Conservation (phyloP, 2,113 vertebrate genomes). For the Cacatua alba region DNA sequence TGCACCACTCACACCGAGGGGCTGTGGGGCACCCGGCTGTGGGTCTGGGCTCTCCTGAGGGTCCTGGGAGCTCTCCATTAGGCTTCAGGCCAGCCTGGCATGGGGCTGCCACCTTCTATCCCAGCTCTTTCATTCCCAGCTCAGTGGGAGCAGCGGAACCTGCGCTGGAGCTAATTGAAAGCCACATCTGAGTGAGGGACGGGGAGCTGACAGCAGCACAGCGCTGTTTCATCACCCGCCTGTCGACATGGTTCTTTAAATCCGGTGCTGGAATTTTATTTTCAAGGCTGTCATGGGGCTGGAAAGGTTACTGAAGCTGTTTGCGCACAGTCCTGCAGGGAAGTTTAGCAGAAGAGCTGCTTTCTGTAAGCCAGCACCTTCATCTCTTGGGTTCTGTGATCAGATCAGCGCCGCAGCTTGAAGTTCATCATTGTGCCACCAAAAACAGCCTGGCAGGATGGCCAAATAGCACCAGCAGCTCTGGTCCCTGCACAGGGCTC, state of each 20-base stretch:
- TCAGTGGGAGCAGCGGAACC: background rate
- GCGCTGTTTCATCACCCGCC: background rate
- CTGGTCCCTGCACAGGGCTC: background rate
- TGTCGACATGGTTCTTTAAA: background rate
- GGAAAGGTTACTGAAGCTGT: background rate
- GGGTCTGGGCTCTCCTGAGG: accelerated
- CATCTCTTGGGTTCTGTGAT: background rate
- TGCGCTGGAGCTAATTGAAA: background rate
- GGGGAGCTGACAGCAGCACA: background rate
- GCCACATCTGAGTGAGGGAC: background rate
- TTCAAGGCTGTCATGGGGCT: background rate
- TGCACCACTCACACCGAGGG: accelerated
- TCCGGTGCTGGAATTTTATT: background rate
- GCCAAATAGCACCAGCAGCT: background rate
- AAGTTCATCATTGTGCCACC: accelerated
- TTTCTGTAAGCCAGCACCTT: background rate
- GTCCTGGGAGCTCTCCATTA: accelerated
- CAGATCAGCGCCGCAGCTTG: accelerated
- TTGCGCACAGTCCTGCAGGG: background rate
- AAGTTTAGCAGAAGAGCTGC: background rate
- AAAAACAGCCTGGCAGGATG: background rate
- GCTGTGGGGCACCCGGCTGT: accelerated
- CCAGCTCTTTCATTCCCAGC: background rate
- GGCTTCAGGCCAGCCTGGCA: accelerated
- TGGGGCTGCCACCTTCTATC: background rate